Evolutionary conservation across 2,113 vertebrate species (phyloP).

Genomic region (Xenopus laevis): DNA sequence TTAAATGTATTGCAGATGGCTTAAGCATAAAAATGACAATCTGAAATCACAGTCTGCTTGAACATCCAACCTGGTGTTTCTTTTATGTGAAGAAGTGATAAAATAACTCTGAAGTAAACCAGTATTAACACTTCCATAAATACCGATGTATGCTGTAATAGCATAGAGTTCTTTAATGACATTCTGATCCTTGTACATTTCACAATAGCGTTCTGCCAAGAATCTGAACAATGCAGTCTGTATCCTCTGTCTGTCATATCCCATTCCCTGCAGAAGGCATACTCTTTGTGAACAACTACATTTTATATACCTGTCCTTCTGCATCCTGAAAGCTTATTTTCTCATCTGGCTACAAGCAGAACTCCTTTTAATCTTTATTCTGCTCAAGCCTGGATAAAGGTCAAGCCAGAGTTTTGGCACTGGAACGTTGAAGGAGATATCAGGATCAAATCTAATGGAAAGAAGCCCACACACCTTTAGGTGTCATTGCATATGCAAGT

Average conservation of each 20-base stretch:
- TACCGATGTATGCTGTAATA: neutral
- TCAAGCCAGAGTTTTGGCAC: neutral
- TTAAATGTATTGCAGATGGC: too few relatives aligned
- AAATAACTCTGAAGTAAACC: too few relatives aligned
- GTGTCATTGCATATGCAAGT: too few relatives aligned
- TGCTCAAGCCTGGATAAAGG: too few relatives aligned
- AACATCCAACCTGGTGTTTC: too few relatives aligned
- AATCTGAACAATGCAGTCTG: slow-evolving; percentile 3
- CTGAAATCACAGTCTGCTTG: too few relatives aligned
- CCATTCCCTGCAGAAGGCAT: slow-evolving; percentile 1
- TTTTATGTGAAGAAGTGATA: slow-evolving; percentile 3
- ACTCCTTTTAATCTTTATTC: neutral
- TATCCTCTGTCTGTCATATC: slow-evolving; percentile 5
- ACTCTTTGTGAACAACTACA: neutral
- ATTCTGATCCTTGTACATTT: slow-evolving; percentile 11
- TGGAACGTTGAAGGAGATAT: too few relatives aligned
- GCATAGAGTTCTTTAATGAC: neutral
- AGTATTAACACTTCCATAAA: slow-evolving; percentile 6
- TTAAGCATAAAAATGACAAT: too few relatives aligned
- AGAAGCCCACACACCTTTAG: too few relatives aligned
- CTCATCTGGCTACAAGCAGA: neutral
- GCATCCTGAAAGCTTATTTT: slow-evolving; percentile 4
- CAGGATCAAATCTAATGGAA: too few relatives aligned
- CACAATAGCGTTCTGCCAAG: neutral
- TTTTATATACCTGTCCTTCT: slow-evolving; percentile 20